A percentile compares a stretch with the other conserved stretches of the same genome.
Conservation (phyloP, 2,113 vertebrate species). For the Alethe diademata region DNA sequence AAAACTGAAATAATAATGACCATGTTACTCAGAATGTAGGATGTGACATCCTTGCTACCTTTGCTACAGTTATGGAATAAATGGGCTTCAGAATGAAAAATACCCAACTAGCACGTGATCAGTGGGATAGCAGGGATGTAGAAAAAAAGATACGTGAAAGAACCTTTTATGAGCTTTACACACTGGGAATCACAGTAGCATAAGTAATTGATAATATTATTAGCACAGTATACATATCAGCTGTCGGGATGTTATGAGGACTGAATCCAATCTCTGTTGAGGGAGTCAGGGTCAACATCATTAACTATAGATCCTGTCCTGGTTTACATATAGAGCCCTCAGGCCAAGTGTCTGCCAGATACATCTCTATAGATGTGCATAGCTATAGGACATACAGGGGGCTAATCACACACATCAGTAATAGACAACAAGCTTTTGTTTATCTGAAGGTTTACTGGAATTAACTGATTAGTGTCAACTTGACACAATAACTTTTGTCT, state of each 20-base stretch:
- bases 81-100: neutral
- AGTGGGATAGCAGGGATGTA: neutral
- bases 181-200: slow-evolving; percentile 63
- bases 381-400: slow-evolving; percentile 81
- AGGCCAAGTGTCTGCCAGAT: slow-evolving; percentile 93
- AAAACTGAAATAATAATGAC: neutral
- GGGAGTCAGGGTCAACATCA: slow-evolving; percentile 98
- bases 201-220: slow-evolving; percentile 96
- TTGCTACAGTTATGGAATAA: neutral
- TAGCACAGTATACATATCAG: slow-evolving; percentile 96
- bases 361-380: slow-evolving; percentile 86
- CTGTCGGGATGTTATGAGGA: slow-evolving; percentile 94
- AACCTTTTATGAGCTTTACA: slow-evolving; percentile 47
- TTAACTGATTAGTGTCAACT: slow-evolving; percentile 97
- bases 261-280: slow-evolving; percentile 95
- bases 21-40: neutral
- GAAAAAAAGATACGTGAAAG: slow-evolving; percentile 47
- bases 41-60: neutral
- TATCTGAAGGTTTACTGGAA: slow-evolving; percentile 93
- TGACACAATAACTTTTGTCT: slow-evolving; percentile 90
- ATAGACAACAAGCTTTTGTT: slow-evolving; percentile 95
- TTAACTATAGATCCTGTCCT: slow-evolving; percentile 89
- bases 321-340: slow-evolving; percentile 84
- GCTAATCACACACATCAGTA: slow-evolving; percentile 90
- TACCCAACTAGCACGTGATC: neutral